Conservation (phyloP, 2,797 vertebrate species). For the Sebastiscus tertius region DNA sequence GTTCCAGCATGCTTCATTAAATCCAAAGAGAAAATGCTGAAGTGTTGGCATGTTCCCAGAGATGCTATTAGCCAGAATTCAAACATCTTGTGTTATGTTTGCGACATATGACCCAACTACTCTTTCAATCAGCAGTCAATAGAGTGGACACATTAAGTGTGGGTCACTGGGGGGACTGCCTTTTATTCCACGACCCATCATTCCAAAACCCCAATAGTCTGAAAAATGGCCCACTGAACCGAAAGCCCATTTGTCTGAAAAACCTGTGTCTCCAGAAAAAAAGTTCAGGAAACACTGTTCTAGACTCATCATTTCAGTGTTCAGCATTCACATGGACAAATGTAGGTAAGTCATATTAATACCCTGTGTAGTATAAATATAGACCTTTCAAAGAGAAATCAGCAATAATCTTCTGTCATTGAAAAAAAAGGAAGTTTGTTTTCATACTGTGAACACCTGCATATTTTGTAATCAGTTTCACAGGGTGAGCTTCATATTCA, state of each 20-base stretch:
- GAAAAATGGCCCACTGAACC: no score
- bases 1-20: conserved; percentile 14
- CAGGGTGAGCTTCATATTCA: background rate
- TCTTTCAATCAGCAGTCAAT: background rate
- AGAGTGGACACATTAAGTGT: background rate
- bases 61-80: background rate
- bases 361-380: background rate
- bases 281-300: no score
- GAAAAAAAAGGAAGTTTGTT: background rate
- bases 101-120: background rate
- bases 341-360: background rate
- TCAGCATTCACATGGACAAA: background rate
- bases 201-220: no score
- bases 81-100: background rate
- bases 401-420: background rate
- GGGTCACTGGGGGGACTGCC: background rate
- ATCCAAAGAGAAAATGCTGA: background rate
- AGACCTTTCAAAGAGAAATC: background rate
- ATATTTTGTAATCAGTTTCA: conserved; percentile 26
- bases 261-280: no score
- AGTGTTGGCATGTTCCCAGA: background rate
- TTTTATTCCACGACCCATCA: no score
- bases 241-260: no score
- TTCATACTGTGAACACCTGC: conserved; percentile 26
- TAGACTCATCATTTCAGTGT: background rate